Evolutionary conservation across 2,113 vertebrate species (phyloP).

Genomic region (Ochotona princeps): DNA sequence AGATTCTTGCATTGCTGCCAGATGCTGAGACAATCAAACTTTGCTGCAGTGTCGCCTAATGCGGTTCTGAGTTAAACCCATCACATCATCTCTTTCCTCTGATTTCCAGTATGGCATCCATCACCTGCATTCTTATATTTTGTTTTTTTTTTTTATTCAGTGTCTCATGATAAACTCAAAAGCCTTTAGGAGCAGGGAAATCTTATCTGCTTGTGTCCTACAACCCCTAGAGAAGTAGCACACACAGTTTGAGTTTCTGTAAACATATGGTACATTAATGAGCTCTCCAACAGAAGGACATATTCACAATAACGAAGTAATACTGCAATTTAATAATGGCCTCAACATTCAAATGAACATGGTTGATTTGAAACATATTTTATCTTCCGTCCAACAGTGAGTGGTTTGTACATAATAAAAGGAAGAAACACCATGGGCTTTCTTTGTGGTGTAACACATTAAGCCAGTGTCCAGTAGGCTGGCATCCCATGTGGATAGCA

Average conservation of each 20-base stretch:
- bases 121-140: not conserved
- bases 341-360: not conserved
- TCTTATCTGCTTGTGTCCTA: not conserved
- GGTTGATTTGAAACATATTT: not conserved
- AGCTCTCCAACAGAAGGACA: not conserved
- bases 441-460: too few species aligned
- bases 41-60: not conserved
- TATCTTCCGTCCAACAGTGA: not conserved
- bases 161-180: not conserved
- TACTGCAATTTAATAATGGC: not conserved
- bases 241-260: not conserved
- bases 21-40: not conserved
- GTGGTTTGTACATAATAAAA: not conserved
- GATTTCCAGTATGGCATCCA: not conserved
- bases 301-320: not conserved
- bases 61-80: not conserved
- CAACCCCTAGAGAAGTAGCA: not conserved
- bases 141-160: not conserved
- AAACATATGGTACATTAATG: not conserved
- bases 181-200: not conserved
- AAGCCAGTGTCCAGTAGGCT: too few species aligned
- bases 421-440: not conserved
- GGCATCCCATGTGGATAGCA: too few species aligned
- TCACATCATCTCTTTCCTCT: not conserved
- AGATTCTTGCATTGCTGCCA: not conserved